phyloP scores from a whole-genome alignment of 2,888 invertebrate genomes.

The Morpho deidamia region DNA sequence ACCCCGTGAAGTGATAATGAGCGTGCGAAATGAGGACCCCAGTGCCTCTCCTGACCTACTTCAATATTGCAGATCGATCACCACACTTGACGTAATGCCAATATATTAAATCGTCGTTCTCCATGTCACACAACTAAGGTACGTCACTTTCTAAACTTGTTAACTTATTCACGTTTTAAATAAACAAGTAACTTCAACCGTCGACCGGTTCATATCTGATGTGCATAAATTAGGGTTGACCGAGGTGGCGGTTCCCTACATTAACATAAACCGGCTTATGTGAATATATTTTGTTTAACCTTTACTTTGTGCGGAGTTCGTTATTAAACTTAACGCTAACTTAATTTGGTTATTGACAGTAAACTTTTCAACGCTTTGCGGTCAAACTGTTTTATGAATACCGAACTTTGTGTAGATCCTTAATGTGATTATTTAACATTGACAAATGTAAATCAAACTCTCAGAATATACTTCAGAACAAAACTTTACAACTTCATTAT shows the following conservation, averaged over 20 bases:
- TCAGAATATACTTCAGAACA: too few relatives aligned
- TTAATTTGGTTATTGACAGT: too few relatives aligned
- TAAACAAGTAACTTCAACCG: constrained; percentile 5
- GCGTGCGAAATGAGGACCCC: constrained; percentile 28
- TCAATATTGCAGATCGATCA: constrained; percentile 31
- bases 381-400: too few relatives aligned
- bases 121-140: constrained; percentile 26
- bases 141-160: constrained; percentile 18
- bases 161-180: constrained; percentile 2
- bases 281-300: constrained; percentile 6
- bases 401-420: too few relatives aligned
- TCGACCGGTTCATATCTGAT: not conserved
- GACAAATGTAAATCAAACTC: too few relatives aligned
- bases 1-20: constrained; percentile 29
- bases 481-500: too few relatives aligned
- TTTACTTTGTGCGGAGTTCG: not conserved
- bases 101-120: constrained; percentile 24
- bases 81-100: constrained; percentile 27
- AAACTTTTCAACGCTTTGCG: too few relatives aligned
- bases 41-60: constrained; percentile 34
- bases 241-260: constrained; percentile 5
- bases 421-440: too few relatives aligned
- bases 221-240: constrained; percentile 11
- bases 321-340: not conserved
- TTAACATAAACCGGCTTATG: constrained; percentile 6